Percentiles rank a stretch among this genome's conserved stretches.
phyloP scores from a whole-genome alignment of 2,888 invertebrate genomes.

The Halictus quadricinctus region DNA sequence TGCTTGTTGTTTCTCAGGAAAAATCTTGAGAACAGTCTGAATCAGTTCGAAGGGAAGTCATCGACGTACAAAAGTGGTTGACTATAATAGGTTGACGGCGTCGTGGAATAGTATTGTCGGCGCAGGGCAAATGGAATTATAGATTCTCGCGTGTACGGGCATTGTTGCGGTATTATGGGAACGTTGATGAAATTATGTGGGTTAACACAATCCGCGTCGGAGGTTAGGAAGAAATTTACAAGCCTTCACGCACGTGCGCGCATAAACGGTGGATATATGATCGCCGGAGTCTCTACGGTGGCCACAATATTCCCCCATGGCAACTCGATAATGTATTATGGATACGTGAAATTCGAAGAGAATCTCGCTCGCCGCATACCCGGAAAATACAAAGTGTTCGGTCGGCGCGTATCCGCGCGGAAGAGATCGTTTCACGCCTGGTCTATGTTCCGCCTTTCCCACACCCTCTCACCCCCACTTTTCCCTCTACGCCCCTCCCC shows the following conservation, averaged over 20 bases:
- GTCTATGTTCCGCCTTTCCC: constrained; percentile 46
- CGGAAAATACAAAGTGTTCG: constrained; percentile 73
- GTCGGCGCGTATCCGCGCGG: constrained; percentile 58
- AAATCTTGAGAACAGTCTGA: not conserved
- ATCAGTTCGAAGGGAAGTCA: not conserved
- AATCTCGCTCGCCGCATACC: constrained; percentile 66
- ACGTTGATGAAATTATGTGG: constrained; percentile 70
- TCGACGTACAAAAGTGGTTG: not conserved
- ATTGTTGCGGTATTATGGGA: constrained; percentile 65
- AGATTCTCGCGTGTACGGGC: constrained; percentile 52
- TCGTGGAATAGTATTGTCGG: constrained; percentile 50
- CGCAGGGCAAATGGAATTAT: constrained; percentile 59
- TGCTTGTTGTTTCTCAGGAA: not conserved
- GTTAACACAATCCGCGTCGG: constrained; percentile 70
- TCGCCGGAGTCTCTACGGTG: constrained; percentile 64
- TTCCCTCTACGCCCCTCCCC: not conserved
- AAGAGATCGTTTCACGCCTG: constrained; percentile 62
- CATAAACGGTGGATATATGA: constrained; percentile 65
- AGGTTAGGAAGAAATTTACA: constrained; percentile 70
- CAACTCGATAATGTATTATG: constrained; percentile 79
- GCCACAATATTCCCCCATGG: constrained; percentile 78
- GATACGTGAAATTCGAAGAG: constrained; percentile 76
- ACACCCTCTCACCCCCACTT: constrained; percentile 17
- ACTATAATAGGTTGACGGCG: constrained; percentile 24
- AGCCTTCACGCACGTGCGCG: constrained; percentile 63